These are phyloP conservation scores for Caenorhabditis auriculariae DNA, from an alignment of 2,888 invertebrate species.

Conservation along the genomic window DNA sequence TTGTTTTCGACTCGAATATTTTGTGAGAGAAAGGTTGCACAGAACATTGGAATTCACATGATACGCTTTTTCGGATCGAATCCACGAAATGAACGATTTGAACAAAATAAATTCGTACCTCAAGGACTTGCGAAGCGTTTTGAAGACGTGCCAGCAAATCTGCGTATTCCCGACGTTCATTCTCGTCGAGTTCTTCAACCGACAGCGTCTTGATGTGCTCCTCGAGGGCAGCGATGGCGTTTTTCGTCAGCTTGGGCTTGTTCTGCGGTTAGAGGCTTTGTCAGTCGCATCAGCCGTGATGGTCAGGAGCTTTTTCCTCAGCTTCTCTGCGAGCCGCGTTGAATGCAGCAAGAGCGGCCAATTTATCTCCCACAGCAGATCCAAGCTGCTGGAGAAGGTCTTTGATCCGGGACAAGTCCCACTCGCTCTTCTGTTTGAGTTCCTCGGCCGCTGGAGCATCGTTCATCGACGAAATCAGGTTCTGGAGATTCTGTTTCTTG, in stretches of 20 bases:
- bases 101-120: conserved; percentile 7
- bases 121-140: conserved; percentile 18
- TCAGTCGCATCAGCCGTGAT: conserved; percentile 11
- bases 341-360: conserved; percentile 38
- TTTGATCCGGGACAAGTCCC: conserved; percentile 32
- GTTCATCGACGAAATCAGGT: conserved; percentile 12
- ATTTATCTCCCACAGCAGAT: conserved; percentile 30
- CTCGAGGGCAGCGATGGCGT: conserved; percentile 6
- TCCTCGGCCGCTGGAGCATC: conserved; percentile 16
- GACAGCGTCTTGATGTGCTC: conserved; percentile 9
- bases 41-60: too few species aligned
- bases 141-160: conserved; percentile 25
- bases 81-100: too few species aligned
- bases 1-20: too few species aligned
- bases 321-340: conserved; percentile 33
- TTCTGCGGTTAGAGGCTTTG: conserved; percentile 1
- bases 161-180: conserved; percentile 17
- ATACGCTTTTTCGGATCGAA: too few species aligned
- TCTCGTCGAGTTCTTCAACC: conserved; percentile 15
- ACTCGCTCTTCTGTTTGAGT: conserved; percentile 24
- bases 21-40: too few species aligned
- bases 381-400: conserved; percentile 23
- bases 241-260: too few species aligned
- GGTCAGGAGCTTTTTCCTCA: conserved; percentile 26
- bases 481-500: conserved; percentile 19